These are phyloP conservation scores for Armadillidium nasatum DNA, from an alignment of 1,140 invertebrate species.

Conservation along the genomic window DNA sequence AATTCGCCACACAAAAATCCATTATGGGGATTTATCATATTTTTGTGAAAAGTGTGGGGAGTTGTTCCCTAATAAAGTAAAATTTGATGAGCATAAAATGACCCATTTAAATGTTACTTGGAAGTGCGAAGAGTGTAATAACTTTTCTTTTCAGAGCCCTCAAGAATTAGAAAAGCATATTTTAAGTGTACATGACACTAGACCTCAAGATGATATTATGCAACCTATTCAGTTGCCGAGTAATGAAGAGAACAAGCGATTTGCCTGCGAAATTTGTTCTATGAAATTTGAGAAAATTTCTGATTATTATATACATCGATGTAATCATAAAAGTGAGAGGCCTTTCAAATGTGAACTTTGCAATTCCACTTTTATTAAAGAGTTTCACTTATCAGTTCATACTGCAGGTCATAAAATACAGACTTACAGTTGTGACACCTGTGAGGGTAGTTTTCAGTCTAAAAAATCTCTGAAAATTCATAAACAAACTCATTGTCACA, in stretches of 20 bases:
- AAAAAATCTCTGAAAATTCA: not conserved
- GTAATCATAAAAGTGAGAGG: not conserved
- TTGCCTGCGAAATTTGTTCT: not conserved
- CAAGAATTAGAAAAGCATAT: conserved; percentile 6
- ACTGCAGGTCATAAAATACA: not conserved
- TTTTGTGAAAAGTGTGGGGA: conserved; percentile 47
- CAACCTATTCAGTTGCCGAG: not conserved
- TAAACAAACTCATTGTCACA: not conserved
- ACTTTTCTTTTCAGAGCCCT: not conserved
- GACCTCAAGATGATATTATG: not conserved
- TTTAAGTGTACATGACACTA: conserved; percentile 1
- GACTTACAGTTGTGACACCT: not conserved
- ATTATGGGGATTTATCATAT: conserved; percentile 48
- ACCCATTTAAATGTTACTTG: conserved; percentile 35
- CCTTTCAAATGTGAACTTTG: not conserved
- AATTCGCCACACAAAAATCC: conserved; percentile 40
- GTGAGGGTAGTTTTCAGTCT: not conserved
- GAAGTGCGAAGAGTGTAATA: not conserved
- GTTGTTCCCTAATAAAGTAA: conserved; percentile 45
- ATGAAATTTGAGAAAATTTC: conserved; percentile 1
- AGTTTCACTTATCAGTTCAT: conserved; percentile 1
- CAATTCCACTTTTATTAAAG: not conserved
- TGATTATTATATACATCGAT: not conserved
- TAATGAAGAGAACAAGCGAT: not conserved
- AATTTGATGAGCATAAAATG: conserved; percentile 45